Evolutionary conservation across 2,113 vertebrate species (phyloP), one percentile per base, ranked within the genome.

Genomic region (Chamaetylas fuelleborni): DNA sequence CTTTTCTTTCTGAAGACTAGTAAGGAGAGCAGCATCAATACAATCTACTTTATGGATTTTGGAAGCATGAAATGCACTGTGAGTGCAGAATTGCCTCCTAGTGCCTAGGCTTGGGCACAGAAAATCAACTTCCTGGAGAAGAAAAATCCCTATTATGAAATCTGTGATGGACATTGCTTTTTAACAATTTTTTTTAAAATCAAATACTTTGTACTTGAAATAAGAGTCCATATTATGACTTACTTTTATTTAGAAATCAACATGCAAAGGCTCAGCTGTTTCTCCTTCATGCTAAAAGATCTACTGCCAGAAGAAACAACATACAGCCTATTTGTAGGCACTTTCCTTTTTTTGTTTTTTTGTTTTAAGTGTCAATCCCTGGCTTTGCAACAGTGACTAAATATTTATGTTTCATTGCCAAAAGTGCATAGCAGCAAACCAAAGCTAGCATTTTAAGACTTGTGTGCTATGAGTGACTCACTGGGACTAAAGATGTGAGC

Each of bases 341-440:
- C 6, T 67, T 72, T 36, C 3, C 0, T 15, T 11, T 51, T 26
- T 15, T 40, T 2, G 16, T 33, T 8, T 17, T 2, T 43, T 3
- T 64, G 5, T 56, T 4, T 40, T 10, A 45, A 25, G 28, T 50
- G n/a, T 90, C 45, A 57, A 66, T 86, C 53, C 40, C 20, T 70
- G 71, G 20, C 61, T 91, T 86, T 94, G 51, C 47, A 71, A 74
- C 36, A 80, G 14, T 14, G 54, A 65, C 56, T 81, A 74, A 91
- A 89, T 86, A 78, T 92, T 81, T 89, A 38, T 38, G 24, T 53
- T 94, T 89, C 4, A 2, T 38, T 71, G 60, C 57, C 81, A 54
- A 62, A 86, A 86, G 72, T 31, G 33, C 23, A 3, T 29, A 71
- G 40, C 77, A 54, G 80, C 54, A 73, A 81, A 71, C 67, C 26